Percentiles rank a stretch among this genome's conserved stretches.
Conservation (phyloP, 2,888 invertebrate species). For the Baccha elongata region DNA sequence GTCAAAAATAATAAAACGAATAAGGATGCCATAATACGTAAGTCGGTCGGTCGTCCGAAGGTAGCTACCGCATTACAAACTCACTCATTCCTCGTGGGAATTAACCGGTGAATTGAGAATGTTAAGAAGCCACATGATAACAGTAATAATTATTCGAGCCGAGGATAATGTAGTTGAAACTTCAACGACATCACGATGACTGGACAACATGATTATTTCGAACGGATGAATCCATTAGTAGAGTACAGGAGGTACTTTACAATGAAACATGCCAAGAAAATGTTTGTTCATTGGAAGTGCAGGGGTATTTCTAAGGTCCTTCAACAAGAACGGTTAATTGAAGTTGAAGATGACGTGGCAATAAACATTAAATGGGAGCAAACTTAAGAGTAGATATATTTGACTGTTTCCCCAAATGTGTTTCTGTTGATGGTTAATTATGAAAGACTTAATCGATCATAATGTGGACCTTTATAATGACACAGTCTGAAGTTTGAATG, state of each 20-base stretch:
- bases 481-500: too few relatives aligned
- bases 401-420: conserved; percentile 5
- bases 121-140: conserved; percentile 62
- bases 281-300: conserved; percentile 44
- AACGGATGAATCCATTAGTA: conserved; percentile 67
- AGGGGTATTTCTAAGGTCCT: conserved; percentile 8
- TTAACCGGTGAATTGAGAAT: conserved; percentile 45
- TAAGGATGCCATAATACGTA: conserved; percentile 24
- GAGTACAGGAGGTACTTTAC: conserved; percentile 7
- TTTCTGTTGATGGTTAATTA: neutral
- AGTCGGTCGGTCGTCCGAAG: conserved; percentile 6
- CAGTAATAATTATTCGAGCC: conserved; percentile 61
- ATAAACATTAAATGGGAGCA: conserved; percentile 11
- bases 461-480: too few relatives aligned
- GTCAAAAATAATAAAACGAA: conserved; percentile 64
- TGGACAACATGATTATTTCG: conserved; percentile 54
- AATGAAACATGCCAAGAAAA: conserved; percentile 17
- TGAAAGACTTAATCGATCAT: too few relatives aligned
- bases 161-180: conserved; percentile 60
- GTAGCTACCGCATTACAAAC: neutral
- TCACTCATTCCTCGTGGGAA: conserved; percentile 35
- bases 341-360: conserved; percentile 57
- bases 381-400: conserved; percentile 4
- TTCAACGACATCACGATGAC: conserved; percentile 64
- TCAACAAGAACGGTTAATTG: conserved; percentile 47